Evolutionary conservation across 2,113 vertebrate species (phyloP).

Genomic region (Zingel zingel): DNA sequence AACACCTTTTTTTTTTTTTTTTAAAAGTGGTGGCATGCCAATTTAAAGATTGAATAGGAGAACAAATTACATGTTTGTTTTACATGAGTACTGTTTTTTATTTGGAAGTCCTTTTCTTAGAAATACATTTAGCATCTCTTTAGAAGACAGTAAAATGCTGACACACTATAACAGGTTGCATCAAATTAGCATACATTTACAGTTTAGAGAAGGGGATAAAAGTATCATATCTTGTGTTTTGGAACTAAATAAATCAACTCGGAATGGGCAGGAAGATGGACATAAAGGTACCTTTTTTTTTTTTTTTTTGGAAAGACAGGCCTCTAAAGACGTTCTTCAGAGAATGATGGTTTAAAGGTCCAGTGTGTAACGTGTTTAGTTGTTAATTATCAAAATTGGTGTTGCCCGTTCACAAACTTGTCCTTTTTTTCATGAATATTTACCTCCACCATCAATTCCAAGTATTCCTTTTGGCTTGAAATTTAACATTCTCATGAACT

Average conservation of each 20-base stretch:
- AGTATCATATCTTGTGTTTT: neutral
- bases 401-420: too few relatives aligned
- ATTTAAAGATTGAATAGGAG: neutral
- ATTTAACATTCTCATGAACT: too few relatives aligned
- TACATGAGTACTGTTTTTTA: neutral
- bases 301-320: neutral
- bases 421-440: too few relatives aligned
- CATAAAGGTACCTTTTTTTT: too few relatives aligned
- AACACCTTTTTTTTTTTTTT: too few relatives aligned
- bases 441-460: too few relatives aligned
- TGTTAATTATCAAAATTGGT: too few relatives aligned
- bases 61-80: neutral
- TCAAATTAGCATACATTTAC: slow-evolving; percentile 16
- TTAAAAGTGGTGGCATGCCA: neutral
- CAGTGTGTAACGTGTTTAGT: too few relatives aligned
- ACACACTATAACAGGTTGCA: neutral
- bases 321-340: neutral
- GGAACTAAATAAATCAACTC: neutral
- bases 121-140: neutral
- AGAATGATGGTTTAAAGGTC: neutral
- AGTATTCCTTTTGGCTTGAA: too few relatives aligned
- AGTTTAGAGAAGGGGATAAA: neutral
- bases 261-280: neutral
- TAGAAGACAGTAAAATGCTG: neutral
- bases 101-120: neutral